Evolutionary conservation across 2,888 invertebrate species (phyloP), one percentile per base, ranked within the genome.

Genomic region (Pachliopta kotzebuea): DNA sequence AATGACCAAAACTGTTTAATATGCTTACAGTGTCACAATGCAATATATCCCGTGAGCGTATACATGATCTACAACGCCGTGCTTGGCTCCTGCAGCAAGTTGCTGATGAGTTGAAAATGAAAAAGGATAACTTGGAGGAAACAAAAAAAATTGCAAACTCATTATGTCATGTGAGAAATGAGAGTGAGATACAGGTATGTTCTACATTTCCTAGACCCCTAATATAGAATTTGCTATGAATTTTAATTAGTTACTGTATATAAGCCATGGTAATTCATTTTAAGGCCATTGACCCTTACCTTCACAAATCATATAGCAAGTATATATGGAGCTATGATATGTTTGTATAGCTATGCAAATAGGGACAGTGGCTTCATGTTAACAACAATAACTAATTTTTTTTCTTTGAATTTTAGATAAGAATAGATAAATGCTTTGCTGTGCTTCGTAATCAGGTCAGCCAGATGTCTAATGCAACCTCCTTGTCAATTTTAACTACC

Each of bases 101-200:
- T 0, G 69, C 76, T 0, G 79, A 79, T 0, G 84, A 88, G 9
- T 71, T 88, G n/a, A 67, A 70, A 0, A 67, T 69, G 8, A 84
- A 81, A 72, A 82, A 77, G 53, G 68, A 73, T 1, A 82, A 82
- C 57, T 71, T 90, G 1, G 67, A 73, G 0, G 86, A 90, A 66
- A 83, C 86, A 0, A 77, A 68, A 49, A 60, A 68, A 17, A 87
- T 90, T 9, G 85, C 86, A 0, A 76, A 83, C 20, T 83, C 85
- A 0, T 70, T 88, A 42, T 81, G 81, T 68, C 70, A 67, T 23
- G 50, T 73, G 0, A 76, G 76, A 8, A 74, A 77, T 0, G 73
- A 73, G 49, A 69, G 65, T n/a, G 84, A 86, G 71, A 70, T 84
- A 14, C 77, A 84, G 80, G 90, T 88, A 65, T n/a, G 50, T 45